phyloP scores from a whole-genome alignment of 2,113 vertebrate genomes.

The Ochotona princeps region DNA sequence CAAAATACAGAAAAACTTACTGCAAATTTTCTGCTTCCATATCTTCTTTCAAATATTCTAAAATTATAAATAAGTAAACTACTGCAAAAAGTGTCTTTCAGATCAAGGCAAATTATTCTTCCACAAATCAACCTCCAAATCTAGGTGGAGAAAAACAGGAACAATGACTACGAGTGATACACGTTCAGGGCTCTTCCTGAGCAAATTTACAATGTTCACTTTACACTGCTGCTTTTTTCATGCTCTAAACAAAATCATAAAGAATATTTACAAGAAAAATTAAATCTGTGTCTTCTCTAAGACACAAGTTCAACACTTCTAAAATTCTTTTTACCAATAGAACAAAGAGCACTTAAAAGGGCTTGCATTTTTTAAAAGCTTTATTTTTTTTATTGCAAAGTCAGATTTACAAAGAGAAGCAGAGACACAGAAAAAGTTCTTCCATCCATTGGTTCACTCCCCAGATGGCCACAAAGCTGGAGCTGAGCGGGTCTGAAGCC shows the following conservation, averaged over 20 bases:
- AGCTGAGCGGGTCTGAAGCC: too few relatives aligned
- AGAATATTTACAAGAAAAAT: neutral
- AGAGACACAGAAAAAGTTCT: too few relatives aligned
- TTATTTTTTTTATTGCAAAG: neutral
- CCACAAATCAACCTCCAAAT: slow-evolving; percentile 89
- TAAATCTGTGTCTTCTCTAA: neutral
- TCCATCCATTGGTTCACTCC: too few relatives aligned
- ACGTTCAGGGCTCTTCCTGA: neutral
- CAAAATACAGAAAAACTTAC: slow-evolving; percentile 82
- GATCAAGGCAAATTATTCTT: slow-evolving; percentile 89
- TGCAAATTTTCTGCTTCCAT: slow-evolving; percentile 90
- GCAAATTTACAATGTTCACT: neutral
- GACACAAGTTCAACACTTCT: neutral
- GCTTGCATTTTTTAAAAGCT: neutral
- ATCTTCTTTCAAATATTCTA: slow-evolving; percentile 91
- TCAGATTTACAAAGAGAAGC: too few relatives aligned
- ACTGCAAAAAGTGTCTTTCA: slow-evolving; percentile 91
- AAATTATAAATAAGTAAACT: slow-evolving; percentile 91
- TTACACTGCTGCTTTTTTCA: neutral
- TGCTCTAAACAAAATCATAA: slow-evolving; percentile 4
- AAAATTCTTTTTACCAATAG: neutral
- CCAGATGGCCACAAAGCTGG: too few relatives aligned
- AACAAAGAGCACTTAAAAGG: neutral
- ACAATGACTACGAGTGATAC: neutral
- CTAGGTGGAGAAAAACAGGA: slow-evolving; percentile 81